Conservation (phyloP, 2,888 invertebrate species). For the Steinernema hermaphroditum region DNA sequence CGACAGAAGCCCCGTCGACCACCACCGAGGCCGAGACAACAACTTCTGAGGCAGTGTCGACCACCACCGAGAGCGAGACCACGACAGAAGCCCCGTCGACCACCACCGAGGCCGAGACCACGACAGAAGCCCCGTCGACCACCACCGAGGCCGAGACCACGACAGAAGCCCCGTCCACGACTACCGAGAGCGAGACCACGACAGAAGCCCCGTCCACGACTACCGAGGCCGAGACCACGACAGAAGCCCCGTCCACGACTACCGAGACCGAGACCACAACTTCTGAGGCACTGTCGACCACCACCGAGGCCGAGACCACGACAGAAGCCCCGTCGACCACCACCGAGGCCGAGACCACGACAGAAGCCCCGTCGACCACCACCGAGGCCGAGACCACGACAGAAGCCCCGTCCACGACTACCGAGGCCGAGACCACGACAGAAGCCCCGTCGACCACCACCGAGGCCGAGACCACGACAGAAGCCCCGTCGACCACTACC, state of each 20-base stretch:
- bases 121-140: background rate
- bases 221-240: background rate
- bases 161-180: background rate
- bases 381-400: background rate
- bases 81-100: background rate
- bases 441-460: background rate
- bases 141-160: background rate
- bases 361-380: background rate
- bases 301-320: background rate
- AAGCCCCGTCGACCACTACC: background rate
- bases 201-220: too few species aligned
- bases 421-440: background rate
- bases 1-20: background rate
- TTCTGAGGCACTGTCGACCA: background rate
- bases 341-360: background rate
- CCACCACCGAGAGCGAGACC: too few species aligned
- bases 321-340: background rate
- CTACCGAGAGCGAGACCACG: too few species aligned
- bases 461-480: background rate
- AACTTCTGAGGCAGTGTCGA: background rate
- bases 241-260: background rate
- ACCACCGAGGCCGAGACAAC: background rate
- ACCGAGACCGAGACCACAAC: background rate
- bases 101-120: background rate
- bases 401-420: background rate